phyloP scores from a whole-genome alignment of 1,140 invertebrate species.

The Drosophila sechellia region DNA sequence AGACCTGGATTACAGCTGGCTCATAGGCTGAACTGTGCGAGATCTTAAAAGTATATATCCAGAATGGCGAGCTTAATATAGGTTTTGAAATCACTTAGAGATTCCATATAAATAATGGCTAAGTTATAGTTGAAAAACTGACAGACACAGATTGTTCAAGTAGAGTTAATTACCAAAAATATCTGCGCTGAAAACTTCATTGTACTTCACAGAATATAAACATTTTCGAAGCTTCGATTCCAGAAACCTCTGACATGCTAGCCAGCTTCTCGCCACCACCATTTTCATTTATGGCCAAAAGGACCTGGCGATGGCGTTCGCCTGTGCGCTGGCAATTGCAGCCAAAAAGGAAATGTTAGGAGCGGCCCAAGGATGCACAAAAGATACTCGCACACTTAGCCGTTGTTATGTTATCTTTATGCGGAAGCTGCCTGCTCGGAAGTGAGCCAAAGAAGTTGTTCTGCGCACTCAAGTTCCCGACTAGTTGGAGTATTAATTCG shows the following conservation, averaged over 20 bases:
- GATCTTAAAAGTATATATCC: not conserved
- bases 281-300: constrained; percentile 29
- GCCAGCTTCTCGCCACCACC: not conserved
- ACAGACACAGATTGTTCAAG: too few species aligned
- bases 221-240: too few species aligned
- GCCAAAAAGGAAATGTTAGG: constrained; percentile 40
- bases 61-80: too few species aligned
- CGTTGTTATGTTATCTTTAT: constrained; percentile 64
- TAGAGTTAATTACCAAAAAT: too few species aligned
- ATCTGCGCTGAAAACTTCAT: too few species aligned
- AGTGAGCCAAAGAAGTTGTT: constrained; percentile 68
- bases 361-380: constrained; percentile 57
- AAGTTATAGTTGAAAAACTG: too few species aligned
- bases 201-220: too few species aligned
- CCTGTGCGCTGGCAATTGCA: constrained; percentile 48
- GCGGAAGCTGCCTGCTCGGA: constrained; percentile 67
- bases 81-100: too few species aligned
- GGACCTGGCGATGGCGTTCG: constrained; percentile 27
- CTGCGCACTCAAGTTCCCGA: constrained; percentile 40
- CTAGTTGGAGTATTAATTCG: constrained; percentile 47
- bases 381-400: constrained; percentile 35
- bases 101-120: too few species aligned
- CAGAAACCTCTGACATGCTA: not conserved
- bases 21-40: not conserved
- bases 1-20: too few species aligned